These are phyloP conservation scores for Anagrus nilaparvatae DNA, from an alignment of 1,140 invertebrate species.

Conservation along the genomic window DNA sequence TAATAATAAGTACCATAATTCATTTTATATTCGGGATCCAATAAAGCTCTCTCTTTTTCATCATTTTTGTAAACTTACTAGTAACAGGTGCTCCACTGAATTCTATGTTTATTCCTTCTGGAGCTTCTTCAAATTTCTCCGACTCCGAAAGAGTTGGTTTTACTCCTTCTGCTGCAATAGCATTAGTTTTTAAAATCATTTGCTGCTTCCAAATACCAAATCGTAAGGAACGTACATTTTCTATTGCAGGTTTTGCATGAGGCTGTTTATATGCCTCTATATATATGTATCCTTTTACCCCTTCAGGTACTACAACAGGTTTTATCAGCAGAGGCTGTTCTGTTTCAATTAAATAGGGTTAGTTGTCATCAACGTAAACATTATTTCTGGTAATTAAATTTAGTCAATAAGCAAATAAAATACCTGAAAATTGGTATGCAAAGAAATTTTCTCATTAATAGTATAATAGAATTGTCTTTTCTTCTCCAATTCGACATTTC, in stretches of 20 bases:
- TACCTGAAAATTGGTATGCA: conserved; percentile 59
- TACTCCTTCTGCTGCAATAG: conserved; percentile 85
- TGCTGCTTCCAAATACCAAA: conserved; percentile 85
- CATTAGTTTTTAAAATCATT: conserved; percentile 96
- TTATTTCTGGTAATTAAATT: background rate
- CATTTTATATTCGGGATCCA: conserved; percentile 48
- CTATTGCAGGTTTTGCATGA: conserved; percentile 90
- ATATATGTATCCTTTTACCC: conserved; percentile 97
- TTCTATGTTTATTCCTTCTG: conserved; percentile 82
- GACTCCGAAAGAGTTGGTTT: conserved; percentile 91
- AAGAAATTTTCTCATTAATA: conserved; percentile 93
- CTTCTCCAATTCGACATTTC: conserved; percentile 93
- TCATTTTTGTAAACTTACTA: conserved; percentile 48
- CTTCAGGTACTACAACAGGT: conserved; percentile 90
- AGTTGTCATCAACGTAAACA: background rate
- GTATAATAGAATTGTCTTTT: conserved; percentile 77
- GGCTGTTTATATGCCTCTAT: conserved; percentile 97
- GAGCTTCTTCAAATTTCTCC: conserved; percentile 91
- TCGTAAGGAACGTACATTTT: conserved; percentile 82
- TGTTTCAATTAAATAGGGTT: conserved; percentile 26
- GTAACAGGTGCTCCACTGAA: conserved; percentile 38
- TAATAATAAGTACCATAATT: conserved; percentile 23
- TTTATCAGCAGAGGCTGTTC: conserved; percentile 93
- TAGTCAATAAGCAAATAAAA: background rate
- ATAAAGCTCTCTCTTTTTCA: conserved; percentile 62